These are phyloP conservation scores for Trachurus trachurus DNA, from an alignment of 2,797 vertebrate genomes.

Conservation along the genomic window DNA sequence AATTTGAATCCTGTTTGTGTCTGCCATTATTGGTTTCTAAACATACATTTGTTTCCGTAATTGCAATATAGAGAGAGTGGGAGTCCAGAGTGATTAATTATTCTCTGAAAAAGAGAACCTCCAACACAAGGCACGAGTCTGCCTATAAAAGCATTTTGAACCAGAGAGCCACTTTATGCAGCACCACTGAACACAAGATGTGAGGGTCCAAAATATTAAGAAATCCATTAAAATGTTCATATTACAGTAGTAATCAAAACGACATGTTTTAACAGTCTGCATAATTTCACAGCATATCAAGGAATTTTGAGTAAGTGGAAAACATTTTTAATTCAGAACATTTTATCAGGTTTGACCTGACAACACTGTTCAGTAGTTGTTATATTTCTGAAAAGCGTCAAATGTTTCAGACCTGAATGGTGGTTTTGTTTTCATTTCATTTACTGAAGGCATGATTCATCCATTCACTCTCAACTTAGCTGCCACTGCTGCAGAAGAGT, in stretches of 20 bases:
- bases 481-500: neutral
- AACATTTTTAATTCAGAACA: constrained; percentile 34
- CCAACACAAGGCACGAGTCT: constrained; percentile 27
- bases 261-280: constrained; percentile 15
- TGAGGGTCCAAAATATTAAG: constrained; percentile 33
- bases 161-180: constrained; percentile 33
- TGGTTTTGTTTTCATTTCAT: constrained; percentile 18
- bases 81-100: constrained; percentile 61
- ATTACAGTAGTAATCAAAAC: constrained; percentile 40
- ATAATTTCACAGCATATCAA: constrained; percentile 47
- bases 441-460: constrained; percentile 19
- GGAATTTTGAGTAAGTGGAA: constrained; percentile 28
- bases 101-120: constrained; percentile 38
- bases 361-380: constrained; percentile 2
- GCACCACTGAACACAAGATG: constrained; percentile 18
- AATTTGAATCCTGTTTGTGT: constrained; percentile 57
- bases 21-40: constrained; percentile 61
- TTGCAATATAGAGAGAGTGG: constrained; percentile 58
- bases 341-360: constrained; percentile 32
- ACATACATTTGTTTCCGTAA: constrained; percentile 67
- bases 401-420: constrained; percentile 11
- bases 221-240: constrained; percentile 46
- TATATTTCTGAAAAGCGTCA: neutral
- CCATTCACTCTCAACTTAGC: constrained; percentile 1
- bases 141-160: constrained; percentile 39